Evolutionary conservation across 2,113 vertebrate species (phyloP), one percentile per base, ranked within the genome.

Genomic region (Cephalopholis sonnerati): DNA sequence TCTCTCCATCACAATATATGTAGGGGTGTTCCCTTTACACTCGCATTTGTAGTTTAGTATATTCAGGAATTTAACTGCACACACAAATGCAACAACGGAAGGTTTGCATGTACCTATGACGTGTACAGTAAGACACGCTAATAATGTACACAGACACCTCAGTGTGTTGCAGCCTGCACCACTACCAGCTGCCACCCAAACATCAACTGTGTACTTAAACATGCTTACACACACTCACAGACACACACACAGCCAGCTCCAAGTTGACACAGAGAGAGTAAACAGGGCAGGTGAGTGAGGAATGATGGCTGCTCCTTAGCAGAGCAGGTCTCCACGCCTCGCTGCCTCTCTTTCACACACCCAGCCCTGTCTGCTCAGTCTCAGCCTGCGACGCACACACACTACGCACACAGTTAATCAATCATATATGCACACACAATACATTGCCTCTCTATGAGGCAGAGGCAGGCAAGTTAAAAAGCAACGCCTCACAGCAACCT

Each of bases 271-370:
- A 83, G 67, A 80, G 91, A 92, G 79, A 78, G 91, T 95, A 95
- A 95, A 94, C 95, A 95, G 89, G 82, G 93, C 94, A 95, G 94
- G 94, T 95, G 95, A 95, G 92, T 93, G 93, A 92, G 89, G 91
- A 95, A 95, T 93, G 92, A 93, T 83, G 92, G 83, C 84, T 92
- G 93, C 85, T 93, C 89, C 90, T 93, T 89, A 93, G 91, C 82
- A 72, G 88, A 92, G 90, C 92, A 92, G 91, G 91, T 92, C 92
- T 93, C 92, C 90, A 90, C 75, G 95, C 90, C 85, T 93, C 90
- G 84, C 91, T 94, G 93, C 92, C 89, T 94, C 87, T 92, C 91
- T 93, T 95, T 95, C 94, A 95, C 95, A 95, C 94, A 89, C 85
- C 90, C 88, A 87, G 90, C 82, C 63, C 89, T 68, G 85, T 92